phyloP scores from a whole-genome alignment of 2,113 vertebrate species.

The Elaphurus davidianus region DNA sequence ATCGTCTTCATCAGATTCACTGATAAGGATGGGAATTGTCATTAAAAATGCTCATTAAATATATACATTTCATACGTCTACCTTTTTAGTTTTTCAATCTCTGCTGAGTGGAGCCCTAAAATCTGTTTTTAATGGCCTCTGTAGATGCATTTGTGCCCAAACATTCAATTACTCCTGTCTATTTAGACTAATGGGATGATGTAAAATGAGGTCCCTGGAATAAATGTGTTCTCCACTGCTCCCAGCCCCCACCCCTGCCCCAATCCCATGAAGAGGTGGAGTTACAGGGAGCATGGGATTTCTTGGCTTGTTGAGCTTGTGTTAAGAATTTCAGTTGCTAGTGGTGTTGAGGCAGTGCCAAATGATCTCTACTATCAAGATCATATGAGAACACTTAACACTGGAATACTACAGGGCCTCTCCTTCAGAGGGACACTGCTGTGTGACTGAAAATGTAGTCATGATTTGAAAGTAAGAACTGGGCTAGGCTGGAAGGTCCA shows the following conservation, averaged over 20 bases:
- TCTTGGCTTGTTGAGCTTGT: background rate
- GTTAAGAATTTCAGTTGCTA: background rate
- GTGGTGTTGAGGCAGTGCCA: background rate
- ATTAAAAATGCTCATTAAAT: background rate
- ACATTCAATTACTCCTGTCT: background rate
- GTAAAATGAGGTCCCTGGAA: background rate
- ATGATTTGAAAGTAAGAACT: background rate
- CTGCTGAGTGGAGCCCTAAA: background rate
- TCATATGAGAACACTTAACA: background rate
- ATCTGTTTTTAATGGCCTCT: background rate
- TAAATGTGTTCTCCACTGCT: background rate
- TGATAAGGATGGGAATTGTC: background rate
- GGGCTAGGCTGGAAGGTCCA: background rate
- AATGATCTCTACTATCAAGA: background rate
- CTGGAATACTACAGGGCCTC: background rate
- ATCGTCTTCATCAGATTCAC: background rate
- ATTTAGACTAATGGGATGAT: background rate
- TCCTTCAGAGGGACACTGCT: background rate
- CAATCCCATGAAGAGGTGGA: background rate
- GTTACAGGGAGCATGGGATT: background rate
- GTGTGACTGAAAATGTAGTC: background rate
- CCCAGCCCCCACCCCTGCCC: background rate
- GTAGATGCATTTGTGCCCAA: background rate
- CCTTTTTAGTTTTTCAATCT: background rate
- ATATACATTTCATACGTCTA: background rate